Evolutionary conservation across 2,888 invertebrate genomes (phyloP).

Genomic region (Idaea dimidiata): DNA sequence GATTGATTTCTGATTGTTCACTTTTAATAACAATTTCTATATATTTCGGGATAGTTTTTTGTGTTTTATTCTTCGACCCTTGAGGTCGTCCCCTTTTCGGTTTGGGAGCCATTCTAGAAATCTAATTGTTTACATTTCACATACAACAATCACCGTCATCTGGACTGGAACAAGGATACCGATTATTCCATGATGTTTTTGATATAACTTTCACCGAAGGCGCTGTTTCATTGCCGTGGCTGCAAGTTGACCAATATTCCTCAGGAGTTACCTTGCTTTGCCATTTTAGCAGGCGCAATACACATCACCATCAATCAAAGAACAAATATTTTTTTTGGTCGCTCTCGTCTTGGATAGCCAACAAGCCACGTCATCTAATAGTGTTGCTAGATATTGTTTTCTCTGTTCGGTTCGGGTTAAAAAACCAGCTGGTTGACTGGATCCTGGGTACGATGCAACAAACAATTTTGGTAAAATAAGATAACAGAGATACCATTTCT

Average conservation of each 20-base stretch:
- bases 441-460: no score
- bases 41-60: constrained; percentile 5
- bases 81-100: constrained; percentile 50
- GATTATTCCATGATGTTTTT: constrained; percentile 37
- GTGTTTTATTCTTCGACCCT: constrained; percentile 44
- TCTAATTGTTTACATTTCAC: constrained; percentile 31
- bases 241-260: constrained; percentile 13
- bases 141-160: constrained; percentile 24
- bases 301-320: background rate
- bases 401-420: background rate
- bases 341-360: background rate
- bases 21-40: constrained; percentile 6
- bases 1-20: constrained; percentile 12
- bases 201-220: constrained; percentile 76
- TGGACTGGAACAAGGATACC: background rate
- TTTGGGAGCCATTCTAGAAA: constrained; percentile 56
- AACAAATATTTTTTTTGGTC: background rate
- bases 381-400: background rate
- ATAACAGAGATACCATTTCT: no score
- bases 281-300: constrained; percentile 30
- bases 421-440: background rate
- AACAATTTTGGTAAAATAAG: no score
- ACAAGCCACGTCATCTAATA: constrained; percentile 15
- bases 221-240: constrained; percentile 37
- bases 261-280: constrained; percentile 26